These are phyloP conservation scores for Microtus pennsylvanicus DNA, from an alignment of 2,113 vertebrate genomes.

Conservation along the genomic window DNA sequence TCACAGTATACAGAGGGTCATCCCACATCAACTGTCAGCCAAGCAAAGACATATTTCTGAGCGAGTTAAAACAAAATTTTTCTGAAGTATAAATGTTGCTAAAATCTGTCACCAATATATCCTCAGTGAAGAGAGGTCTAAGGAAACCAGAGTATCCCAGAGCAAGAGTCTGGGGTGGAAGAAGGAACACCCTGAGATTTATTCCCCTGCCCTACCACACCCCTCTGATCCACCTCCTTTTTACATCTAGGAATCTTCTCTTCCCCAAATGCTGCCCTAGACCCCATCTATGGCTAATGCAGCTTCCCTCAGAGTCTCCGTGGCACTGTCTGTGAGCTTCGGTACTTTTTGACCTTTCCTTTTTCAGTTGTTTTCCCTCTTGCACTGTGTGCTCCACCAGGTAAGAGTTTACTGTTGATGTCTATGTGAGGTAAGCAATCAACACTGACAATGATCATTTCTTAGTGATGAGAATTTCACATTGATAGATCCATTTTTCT, in stretches of 20 bases:
- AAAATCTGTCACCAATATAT: background rate
- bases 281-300: background rate
- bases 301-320: background rate
- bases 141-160: background rate
- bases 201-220: too few species aligned
- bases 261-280: background rate
- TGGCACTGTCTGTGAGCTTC: background rate
- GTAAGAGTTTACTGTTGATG: background rate
- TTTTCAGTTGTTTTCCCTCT: background rate
- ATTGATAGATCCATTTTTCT: background rate
- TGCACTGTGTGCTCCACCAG: background rate
- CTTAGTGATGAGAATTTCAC: conserved; percentile 6
- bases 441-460: background rate
- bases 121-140: background rate
- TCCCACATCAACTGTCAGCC: background rate
- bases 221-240: background rate
- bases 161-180: background rate
- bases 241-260: background rate
- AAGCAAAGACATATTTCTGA: background rate
- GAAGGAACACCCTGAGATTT: background rate
- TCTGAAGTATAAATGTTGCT: background rate
- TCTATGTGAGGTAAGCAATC: background rate
- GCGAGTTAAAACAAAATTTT: background rate
- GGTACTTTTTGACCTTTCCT: too few species aligned
- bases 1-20: too few species aligned